Evolutionary conservation across 2,113 vertebrate species (phyloP), one percentile per base, ranked within the genome.

Genomic region (Sturnira hondurensis): DNA sequence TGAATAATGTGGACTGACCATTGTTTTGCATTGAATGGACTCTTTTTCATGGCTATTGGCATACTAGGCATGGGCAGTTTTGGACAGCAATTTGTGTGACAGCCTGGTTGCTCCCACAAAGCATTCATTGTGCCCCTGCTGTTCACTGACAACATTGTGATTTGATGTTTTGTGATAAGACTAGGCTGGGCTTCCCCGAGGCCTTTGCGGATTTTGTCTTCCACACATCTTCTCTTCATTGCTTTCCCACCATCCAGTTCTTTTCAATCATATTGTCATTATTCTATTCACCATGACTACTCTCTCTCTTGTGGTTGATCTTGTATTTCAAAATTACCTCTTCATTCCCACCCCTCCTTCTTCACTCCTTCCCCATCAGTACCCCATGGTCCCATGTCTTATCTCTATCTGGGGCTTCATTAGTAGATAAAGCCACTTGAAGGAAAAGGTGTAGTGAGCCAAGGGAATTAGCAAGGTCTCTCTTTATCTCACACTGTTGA

Each of bases 121-220:
- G 52, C n/a, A 36, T 58, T 36, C 15, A 3, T 24, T 6, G 56
- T n/a, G 70, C 6, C 4, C 15, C 41, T 33, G 26, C 17, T 28
- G 36, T 13, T 20, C 15, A 5, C 1, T 7, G 45, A 28, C 14
- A 20, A 4, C 14, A 26, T 11, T 0, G 0, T 22, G 24, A 43
- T 8, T 67, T n/a, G 36, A 17, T 71, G 38, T 63, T 86, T 67
- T 65, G 11, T 76, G 67, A 13, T 33, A 36, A 4, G 31, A 93
- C 2, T 5, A 54, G 67, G 26, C 2, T 67, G 20, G 13, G 17
- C 24, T 77, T 61, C 41, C 13, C 4, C 12, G 47, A 56, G 16
- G 36, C 15, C 28, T 70, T 41, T 12, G 52, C 41, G 16, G 47
- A 71, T 58, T 63, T 61, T 65, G 50, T 38, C 15, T 28, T 68